phyloP scores from a whole-genome alignment of 2,797 vertebrate species.

The Lacerta bilineata region DNA sequence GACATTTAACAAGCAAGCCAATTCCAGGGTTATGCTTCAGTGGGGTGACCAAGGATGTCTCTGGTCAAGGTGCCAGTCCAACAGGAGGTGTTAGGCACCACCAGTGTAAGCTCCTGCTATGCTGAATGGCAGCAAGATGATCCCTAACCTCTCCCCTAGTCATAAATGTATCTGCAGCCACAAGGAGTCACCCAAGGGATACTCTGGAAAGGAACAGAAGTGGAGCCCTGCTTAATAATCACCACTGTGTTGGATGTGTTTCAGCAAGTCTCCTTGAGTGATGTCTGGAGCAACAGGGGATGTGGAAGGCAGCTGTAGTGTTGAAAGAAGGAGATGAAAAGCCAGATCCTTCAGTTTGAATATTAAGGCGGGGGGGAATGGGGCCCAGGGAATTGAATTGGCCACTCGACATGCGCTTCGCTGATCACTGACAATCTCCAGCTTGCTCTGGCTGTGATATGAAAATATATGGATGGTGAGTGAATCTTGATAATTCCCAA shows the following conservation, averaged over 20 bases:
- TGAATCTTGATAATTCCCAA: constrained; percentile 52
- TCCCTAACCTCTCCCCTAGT: neutral
- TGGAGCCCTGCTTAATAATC: neutral
- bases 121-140: neutral
- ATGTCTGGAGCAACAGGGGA: neutral
- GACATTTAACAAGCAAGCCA: no score
- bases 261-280: constrained; percentile 9
- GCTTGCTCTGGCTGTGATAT: constrained; percentile 47
- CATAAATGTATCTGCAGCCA: neutral
- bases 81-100: neutral
- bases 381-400: constrained; percentile 36
- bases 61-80: neutral
- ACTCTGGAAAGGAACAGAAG: neutral
- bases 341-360: constrained; percentile 63
- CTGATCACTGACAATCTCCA: constrained; percentile 33
- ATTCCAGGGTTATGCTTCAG: neutral
- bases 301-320: constrained; percentile 1
- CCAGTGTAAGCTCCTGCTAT: neutral
- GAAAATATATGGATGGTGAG: constrained; percentile 46
- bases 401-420: neutral
- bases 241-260: neutral
- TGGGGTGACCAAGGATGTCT: neutral
- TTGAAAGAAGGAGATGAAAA: constrained; percentile 27
- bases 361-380: constrained; percentile 29
- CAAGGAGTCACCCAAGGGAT: neutral